Conservation (phyloP, 2,888 invertebrate genomes). For the Peribatodes rhomboidaria region DNA sequence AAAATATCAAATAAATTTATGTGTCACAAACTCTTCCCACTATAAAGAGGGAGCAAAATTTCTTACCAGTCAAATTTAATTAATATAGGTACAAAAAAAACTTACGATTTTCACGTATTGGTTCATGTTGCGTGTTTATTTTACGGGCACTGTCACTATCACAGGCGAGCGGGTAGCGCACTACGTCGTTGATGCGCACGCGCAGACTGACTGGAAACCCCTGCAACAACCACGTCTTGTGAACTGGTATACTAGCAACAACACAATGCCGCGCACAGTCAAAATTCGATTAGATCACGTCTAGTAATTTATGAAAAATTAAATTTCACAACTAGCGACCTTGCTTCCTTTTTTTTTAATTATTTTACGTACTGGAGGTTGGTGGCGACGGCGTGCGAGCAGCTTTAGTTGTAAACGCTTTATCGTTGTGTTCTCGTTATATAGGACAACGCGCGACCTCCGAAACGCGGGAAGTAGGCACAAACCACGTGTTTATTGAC, state of each 20-base stretch:
- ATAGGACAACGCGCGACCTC: conserved; percentile 83
- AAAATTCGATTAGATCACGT: conserved; percentile 63
- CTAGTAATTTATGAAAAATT: conserved; percentile 56
- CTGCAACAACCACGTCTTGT: conserved; percentile 71
- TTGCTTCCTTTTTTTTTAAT: conserved; percentile 54
- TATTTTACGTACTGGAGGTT: conserved; percentile 70
- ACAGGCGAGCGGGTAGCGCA: conserved; percentile 57
- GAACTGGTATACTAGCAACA: conserved; percentile 60
- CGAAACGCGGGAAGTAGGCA: conserved; percentile 74
- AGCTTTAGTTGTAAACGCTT: conserved; percentile 75
- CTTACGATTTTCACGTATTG: conserved; percentile 79
- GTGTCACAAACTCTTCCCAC: too few species aligned
- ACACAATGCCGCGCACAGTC: conserved; percentile 59
- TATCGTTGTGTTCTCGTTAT: conserved; percentile 75
- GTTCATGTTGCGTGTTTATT: conserved; percentile 67
- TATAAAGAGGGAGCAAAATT: too few species aligned
- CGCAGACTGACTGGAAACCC: conserved; percentile 69
- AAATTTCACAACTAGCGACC: conserved; percentile 47
- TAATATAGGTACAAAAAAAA: conserved; percentile 11
- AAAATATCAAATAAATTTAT: too few species aligned
- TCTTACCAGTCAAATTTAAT: too few species aligned
- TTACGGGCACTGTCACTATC: conserved; percentile 65
- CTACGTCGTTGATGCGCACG: conserved; percentile 67
- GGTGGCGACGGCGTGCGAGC: conserved; percentile 75
- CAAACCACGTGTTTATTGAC: conserved; percentile 53